Evolutionary conservation across 2,797 vertebrate genomes (phyloP).

Genomic region (Poeciliopsis turneri): DNA sequence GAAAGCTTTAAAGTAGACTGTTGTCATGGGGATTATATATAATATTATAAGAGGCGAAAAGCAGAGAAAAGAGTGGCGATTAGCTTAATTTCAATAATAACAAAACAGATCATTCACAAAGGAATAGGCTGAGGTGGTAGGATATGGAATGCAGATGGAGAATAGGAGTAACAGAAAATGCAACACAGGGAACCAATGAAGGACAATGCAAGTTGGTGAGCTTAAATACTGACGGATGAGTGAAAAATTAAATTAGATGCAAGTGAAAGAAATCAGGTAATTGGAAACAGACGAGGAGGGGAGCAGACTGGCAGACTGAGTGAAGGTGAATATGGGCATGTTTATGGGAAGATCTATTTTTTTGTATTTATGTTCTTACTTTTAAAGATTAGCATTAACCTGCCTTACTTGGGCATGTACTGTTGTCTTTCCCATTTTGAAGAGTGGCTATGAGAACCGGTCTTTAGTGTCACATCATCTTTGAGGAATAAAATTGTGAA

Average conservation of each 20-base stretch:
- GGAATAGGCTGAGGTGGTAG: not conserved
- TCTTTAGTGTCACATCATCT: not conserved
- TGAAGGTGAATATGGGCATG: not conserved
- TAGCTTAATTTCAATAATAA: not conserved
- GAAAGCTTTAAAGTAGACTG: not conserved
- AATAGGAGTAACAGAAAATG: not conserved
- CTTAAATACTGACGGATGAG: not conserved
- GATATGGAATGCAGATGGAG: not conserved
- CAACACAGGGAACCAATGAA: not conserved
- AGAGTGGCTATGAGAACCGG: not conserved
- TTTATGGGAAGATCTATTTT: not conserved
- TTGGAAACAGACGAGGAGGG: not conserved
- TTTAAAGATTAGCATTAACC: not conserved
- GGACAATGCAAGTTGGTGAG: not conserved
- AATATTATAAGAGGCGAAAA: not conserved
- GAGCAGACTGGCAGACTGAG: not conserved
- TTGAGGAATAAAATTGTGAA: not conserved
- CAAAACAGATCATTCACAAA: not conserved
- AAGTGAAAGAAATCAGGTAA: not conserved
- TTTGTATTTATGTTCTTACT: not conserved
- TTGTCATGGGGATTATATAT: not conserved
- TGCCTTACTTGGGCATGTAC: not conserved
- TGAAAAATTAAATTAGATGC: not conserved
- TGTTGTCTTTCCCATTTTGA: not conserved
- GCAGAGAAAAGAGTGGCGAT: not conserved